phyloP scores from a whole-genome alignment of 2,888 invertebrate genomes.

The Phasia obesa region DNA sequence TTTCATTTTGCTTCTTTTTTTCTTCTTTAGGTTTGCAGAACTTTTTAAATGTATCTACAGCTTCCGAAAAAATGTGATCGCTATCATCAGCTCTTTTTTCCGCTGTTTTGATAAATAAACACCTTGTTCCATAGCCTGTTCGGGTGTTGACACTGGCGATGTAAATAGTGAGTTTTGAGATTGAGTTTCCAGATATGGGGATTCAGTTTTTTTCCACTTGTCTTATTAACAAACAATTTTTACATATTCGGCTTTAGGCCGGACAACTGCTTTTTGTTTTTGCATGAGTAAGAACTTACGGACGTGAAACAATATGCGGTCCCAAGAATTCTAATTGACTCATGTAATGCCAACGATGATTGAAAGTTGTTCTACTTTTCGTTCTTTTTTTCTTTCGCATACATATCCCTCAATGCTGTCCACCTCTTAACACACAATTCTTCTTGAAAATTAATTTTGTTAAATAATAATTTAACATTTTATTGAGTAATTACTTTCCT shows the following conservation, averaged over 20 bases:
- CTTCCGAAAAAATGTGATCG: constrained; percentile 4
- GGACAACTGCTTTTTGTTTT: not conserved
- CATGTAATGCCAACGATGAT: constrained; percentile 7
- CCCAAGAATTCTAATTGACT: constrained; percentile 14
- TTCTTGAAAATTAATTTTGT: not conserved
- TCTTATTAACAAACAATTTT: not conserved
- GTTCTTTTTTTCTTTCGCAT: not conserved
- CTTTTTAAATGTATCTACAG: not conserved
- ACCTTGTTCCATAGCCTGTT: not conserved
- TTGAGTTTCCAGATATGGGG: constrained; percentile 1
- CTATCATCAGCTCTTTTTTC: constrained; percentile 1
- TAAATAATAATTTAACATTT: not conserved
- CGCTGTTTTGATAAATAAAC: not conserved
- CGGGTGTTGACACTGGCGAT: not conserved
- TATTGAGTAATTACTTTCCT: too few relatives aligned
- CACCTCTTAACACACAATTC: not conserved
- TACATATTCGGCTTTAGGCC: not conserved
- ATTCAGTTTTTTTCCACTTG: not conserved
- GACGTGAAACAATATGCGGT: constrained; percentile 11
- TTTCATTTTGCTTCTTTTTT: constrained; percentile 16
- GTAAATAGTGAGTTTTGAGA: not conserved
- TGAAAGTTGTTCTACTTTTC: constrained; percentile 10
- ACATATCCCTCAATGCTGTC: not conserved
- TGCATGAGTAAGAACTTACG: not conserved
- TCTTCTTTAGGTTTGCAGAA: not conserved